Evolutionary conservation across 92 coral and sea anemone genomes (phyloP), one percentile per base, ranked within the genome.

Genomic region (Siderastrea radians): DNA sequence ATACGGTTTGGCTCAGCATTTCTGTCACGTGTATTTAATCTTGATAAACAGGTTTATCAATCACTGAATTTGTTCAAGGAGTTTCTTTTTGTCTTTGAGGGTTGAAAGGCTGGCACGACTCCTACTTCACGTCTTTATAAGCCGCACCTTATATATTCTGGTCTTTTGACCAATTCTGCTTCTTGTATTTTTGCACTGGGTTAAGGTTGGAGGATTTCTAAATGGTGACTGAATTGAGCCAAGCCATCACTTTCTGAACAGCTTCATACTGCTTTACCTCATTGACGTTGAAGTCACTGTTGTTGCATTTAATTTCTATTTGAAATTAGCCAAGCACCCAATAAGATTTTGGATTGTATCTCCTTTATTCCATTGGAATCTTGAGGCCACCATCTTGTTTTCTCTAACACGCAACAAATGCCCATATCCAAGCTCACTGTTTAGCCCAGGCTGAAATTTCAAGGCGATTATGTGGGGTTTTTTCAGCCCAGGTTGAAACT

Each of bases 181-280:
- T 26, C 38, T 26, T 26, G 38, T 26, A 26, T 26, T 26, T 26
- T 26, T 26, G 38, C 38, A 26, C 38, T 26, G 38, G 38, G 38
- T 26, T 26, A 26, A 26, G 38, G 0, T 26, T 26, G 38, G 38
- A 26, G 38, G 38, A 26, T 26, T 26, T 26, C 38, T 26, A 26
- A 26, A 26, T 26, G 38, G 38, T 26, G 38, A 26, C 38, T 26
- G 38, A 26, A 26, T 26, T 26, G 38, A 26, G 38, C 49, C 58
- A 50, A 44, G 84, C 70, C 89, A 85, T 51, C 63, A 74, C 83
- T 74, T 50, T 7, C 68, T 75, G 62, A 48, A 88, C 83, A 58
- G 84, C 88, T 74, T 81, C 82, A 59, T 83, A 83, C 51, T 60
- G 79, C 88, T 83, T 76, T 26, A 89, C 88, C 66, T 83, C 67